Evolutionary conservation across 2,888 invertebrate genomes (phyloP).

Genomic region (Cryptophagus acutangulus): DNA sequence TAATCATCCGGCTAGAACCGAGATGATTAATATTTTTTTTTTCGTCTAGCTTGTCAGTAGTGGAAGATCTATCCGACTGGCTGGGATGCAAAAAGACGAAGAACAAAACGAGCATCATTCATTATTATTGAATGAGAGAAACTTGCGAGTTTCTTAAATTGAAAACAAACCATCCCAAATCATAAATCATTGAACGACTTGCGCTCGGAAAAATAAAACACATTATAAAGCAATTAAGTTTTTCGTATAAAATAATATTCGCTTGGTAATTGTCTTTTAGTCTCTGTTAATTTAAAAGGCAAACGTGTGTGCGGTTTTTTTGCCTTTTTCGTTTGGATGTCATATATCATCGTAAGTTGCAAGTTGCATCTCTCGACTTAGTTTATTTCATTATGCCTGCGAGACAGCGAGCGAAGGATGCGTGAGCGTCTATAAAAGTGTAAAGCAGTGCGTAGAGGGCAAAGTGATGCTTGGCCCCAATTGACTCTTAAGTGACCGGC

Average conservation of each 20-base stretch:
- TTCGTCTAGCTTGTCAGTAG: no score
- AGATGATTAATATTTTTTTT: neutral
- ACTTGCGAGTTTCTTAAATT: no score
- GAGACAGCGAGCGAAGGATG: slow-evolving; percentile 11
- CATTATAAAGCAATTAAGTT: slow-evolving; percentile 1
- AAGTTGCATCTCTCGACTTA: slow-evolving; percentile 8
- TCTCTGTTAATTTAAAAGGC: slow-evolving; percentile 36
- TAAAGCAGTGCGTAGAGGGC: slow-evolving; percentile 15
- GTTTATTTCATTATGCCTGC: slow-evolving; percentile 7
- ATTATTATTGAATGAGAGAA: no score
- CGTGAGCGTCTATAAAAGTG: no score
- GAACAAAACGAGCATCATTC: no score
- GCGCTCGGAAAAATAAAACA: neutral
- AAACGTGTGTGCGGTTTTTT: slow-evolving; percentile 28
- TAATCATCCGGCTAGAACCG: neutral
- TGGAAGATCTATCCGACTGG: no score
- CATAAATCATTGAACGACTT: neutral
- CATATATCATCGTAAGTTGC: slow-evolving; percentile 31
- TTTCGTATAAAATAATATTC: slow-evolving; percentile 34
- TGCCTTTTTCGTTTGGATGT: slow-evolving; percentile 22
- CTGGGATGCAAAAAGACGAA: no score
- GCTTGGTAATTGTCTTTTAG: slow-evolving; percentile 36
- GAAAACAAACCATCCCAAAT: slow-evolving; percentile 1
- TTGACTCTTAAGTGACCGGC: slow-evolving; percentile 14
- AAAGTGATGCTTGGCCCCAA: slow-evolving; percentile 16